Conservation (phyloP, 2,888 invertebrate species). For the Microlaimidae sp. region DNA sequence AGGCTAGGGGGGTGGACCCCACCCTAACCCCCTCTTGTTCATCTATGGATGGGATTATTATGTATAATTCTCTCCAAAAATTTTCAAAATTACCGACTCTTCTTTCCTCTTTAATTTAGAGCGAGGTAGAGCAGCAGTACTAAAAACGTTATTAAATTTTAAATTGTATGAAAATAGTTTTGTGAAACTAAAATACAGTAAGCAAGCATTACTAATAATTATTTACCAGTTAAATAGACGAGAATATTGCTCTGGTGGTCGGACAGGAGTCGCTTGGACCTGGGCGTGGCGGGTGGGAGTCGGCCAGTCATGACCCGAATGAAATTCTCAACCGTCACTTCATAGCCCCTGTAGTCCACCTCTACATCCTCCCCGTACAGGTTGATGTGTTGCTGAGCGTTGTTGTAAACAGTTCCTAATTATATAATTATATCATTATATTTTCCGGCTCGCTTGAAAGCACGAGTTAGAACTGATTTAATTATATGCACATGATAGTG, state of each 20-base stretch:
- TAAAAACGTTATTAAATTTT: too few species aligned
- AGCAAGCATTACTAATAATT: constrained; percentile 7
- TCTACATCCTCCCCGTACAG: constrained; percentile 98
- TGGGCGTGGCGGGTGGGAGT: constrained; percentile 72
- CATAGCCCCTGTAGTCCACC: constrained; percentile 42
- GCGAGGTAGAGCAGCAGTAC: too few species aligned
- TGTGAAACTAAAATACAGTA: not conserved
- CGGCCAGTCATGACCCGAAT: constrained; percentile 84
- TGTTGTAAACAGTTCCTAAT: constrained; percentile 85
- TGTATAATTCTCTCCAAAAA: too few species aligned
- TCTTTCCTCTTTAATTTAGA: constrained; percentile 3
- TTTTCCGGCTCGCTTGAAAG: too few species aligned
- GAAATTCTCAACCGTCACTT: constrained; percentile 96
- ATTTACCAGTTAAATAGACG: constrained; percentile 65
- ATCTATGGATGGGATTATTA: too few species aligned
- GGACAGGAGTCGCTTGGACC: constrained; percentile 79
- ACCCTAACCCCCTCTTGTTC: too few species aligned
- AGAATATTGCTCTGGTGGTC: constrained; percentile 92
- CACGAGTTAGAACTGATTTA: not conserved
- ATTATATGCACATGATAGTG: not conserved
- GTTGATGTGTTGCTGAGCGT: constrained; percentile 91
- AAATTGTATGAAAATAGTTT: not conserved
- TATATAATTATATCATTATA: constrained; percentile 1
- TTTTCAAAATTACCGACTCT: too few species aligned
- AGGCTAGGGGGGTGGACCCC: too few species aligned